Evolutionary conservation across 2,113 vertebrate species (phyloP), one percentile per base, ranked within the genome.

Genomic region (Tragelaphus buxtoni): DNA sequence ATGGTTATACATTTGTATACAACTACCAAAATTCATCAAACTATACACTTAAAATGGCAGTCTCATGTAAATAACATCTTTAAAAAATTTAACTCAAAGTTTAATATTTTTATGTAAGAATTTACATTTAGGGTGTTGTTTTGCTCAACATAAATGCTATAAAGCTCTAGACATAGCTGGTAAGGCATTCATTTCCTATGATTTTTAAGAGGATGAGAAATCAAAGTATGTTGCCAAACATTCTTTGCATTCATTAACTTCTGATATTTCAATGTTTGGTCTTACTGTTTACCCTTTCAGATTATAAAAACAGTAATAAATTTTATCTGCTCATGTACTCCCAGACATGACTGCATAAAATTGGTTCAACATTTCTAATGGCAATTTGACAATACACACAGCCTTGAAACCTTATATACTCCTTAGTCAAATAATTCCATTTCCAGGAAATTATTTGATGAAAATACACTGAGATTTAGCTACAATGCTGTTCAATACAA

Each of bases 151-250:
- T 53, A 81, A 95, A 95, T 88, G 45, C 39, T 80, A 26, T 32
- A 96, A 93, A 90, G 63, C 32, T 91, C 30, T 53, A 88, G 42
- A 72, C 30, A 22, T 7, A 72, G 16, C n/a, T 69, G 24, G 20
- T 84, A 61, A 90, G 61, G 9, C 49, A 89, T 81, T 61, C 17
- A 65, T 56, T 88, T 83, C 77, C 39, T 82, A 63, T 24, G 24
- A 90, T 88, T 95, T 90, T 95, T 93, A 91, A 88, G 32, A 22
- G 20, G 88, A 81, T 61, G 51, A 79, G 20, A 12, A 90, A 83
- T 93, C 63, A 88, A 96, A 61, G 69, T 22, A 87, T 26, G 74
- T 12, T 72, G 39, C 3, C 42, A 91, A 76, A 93, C 26, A 91
- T 72, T 87, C 11, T n/a, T 6, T 56, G 56, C 79, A 91, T 74